phyloP scores from a whole-genome alignment of 2,888 invertebrate genomes.

The Maniola hyperantus region DNA sequence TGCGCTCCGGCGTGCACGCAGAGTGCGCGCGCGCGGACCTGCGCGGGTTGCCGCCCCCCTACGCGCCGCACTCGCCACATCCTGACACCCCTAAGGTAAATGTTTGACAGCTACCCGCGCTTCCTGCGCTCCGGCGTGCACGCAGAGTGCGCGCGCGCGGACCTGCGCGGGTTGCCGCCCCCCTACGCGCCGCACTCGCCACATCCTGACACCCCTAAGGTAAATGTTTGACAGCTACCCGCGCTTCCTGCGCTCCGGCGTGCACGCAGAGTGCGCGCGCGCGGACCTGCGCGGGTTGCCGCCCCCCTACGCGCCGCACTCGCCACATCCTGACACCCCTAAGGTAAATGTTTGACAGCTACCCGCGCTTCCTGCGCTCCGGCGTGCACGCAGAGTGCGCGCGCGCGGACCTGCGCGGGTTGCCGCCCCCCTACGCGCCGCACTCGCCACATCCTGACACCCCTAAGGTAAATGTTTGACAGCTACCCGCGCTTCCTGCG shows the following conservation, averaged over 20 bases:
- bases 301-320: constrained; percentile 73
- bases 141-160: constrained; percentile 89
- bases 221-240: constrained; percentile 94
- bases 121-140: constrained; percentile 93
- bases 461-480: constrained; percentile 82
- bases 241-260: constrained; percentile 91
- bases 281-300: constrained; percentile 84
- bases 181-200: constrained; percentile 67
- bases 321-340: neutral
- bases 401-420: constrained; percentile 84
- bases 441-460: constrained; percentile 4
- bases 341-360: constrained; percentile 88
- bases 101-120: constrained; percentile 96
- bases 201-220: constrained; percentile 10
- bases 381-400: constrained; percentile 93
- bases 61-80: constrained; percentile 48
- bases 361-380: constrained; percentile 93
- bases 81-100: constrained; percentile 12
- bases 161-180: constrained; percentile 81
- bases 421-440: constrained; percentile 78
- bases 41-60: constrained; percentile 82
- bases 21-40: constrained; percentile 88
- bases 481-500: constrained; percentile 95
- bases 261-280: constrained; percentile 92
- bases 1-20: constrained; percentile 93